Conservation (phyloP, 2,797 vertebrate genomes). For the Periophthalmus magnuspinnatus region DNA sequence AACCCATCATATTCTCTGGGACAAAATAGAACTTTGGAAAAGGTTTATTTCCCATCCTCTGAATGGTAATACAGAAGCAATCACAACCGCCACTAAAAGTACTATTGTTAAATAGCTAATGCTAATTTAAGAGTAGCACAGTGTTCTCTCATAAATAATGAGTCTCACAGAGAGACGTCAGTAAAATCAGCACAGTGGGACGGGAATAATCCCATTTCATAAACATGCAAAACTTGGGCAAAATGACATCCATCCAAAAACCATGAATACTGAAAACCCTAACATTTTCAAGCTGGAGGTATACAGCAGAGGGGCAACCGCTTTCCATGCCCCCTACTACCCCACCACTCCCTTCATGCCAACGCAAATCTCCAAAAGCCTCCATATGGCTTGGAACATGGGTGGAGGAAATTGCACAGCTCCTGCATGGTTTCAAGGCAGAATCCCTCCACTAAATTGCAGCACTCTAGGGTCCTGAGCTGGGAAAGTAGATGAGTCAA, state of each 20-base stretch:
- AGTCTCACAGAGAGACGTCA: constrained; percentile 13
- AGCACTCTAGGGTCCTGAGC: constrained; percentile 54
- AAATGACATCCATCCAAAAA: constrained; percentile 68
- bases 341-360: constrained; percentile 33
- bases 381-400: constrained; percentile 46
- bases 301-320: constrained; percentile 32
- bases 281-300: constrained; percentile 40
- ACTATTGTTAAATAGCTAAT: constrained; percentile 10
- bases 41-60: too few relatives aligned
- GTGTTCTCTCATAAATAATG: constrained; percentile 3
- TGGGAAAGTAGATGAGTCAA: constrained; percentile 73
- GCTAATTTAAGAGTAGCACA: neutral
- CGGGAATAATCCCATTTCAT: constrained; percentile 51
- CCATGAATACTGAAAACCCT: constrained; percentile 71
- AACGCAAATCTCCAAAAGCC: constrained; percentile 45
- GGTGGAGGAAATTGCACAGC: constrained; percentile 62
- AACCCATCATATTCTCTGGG: constrained; percentile 55
- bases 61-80: neutral
- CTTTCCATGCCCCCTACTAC: constrained; percentile 32
- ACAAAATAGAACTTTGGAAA: constrained; percentile 17
- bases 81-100: neutral
- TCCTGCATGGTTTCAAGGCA: constrained; percentile 48
- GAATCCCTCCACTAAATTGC: constrained; percentile 66
- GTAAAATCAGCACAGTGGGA: constrained; percentile 2
- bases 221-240: constrained; percentile 61